phyloP scores from a whole-genome alignment of 2,113 vertebrate species.

The Egretta garzetta region DNA sequence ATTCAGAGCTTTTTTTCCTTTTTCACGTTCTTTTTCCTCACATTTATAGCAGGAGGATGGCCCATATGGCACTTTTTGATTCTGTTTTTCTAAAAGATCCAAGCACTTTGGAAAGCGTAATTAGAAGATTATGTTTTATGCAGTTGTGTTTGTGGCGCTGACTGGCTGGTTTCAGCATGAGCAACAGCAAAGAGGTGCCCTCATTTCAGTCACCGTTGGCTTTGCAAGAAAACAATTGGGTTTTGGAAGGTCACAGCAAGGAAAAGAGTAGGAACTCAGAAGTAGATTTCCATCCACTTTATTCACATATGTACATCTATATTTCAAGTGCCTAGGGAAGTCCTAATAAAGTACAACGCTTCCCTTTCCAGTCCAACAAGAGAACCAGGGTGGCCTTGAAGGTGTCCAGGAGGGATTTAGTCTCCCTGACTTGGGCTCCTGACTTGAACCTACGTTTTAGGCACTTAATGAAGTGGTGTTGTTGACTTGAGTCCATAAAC shows the following conservation, averaged over 20 bases:
- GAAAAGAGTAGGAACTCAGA: background rate
- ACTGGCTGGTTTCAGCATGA: background rate
- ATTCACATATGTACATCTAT: background rate
- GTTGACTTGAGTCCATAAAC: background rate
- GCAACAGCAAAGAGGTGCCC: background rate
- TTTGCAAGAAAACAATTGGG: background rate
- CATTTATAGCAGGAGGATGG: slow-evolving; percentile 45
- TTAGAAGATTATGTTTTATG: slow-evolving; percentile 15
- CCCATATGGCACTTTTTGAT: slow-evolving; percentile 49
- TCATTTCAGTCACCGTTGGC: background rate
- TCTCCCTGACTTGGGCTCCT: background rate
- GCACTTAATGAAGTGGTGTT: background rate
- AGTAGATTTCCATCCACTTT: background rate
- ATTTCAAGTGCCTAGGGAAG: background rate
- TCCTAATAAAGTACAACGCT: background rate
- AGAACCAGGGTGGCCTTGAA: background rate
- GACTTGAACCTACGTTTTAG: background rate
- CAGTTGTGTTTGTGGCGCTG: background rate
- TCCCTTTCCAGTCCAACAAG: background rate
- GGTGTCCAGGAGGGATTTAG: background rate
- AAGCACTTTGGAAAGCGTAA: slow-evolving; percentile 21
- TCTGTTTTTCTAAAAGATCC: slow-evolving; percentile 40
- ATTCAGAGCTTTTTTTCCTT: background rate
- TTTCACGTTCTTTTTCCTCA: slow-evolving; percentile 38
- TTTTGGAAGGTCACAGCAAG: background rate